Evolutionary conservation across 2,888 invertebrate genomes (phyloP), one percentile per base, ranked within the genome.

Genomic region (Patella depressa): DNA sequence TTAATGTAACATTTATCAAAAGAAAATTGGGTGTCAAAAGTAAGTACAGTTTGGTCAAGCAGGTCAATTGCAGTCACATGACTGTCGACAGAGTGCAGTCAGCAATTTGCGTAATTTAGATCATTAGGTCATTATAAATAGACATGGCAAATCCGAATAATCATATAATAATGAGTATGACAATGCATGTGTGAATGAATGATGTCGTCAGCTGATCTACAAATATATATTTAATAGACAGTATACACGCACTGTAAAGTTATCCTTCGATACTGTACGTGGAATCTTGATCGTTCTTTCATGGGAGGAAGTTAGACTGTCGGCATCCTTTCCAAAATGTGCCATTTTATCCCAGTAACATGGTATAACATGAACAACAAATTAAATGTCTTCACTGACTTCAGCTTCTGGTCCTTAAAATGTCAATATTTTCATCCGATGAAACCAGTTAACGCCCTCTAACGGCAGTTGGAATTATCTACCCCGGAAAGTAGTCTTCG

Each of bases 241-340:
- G 29, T 29, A 34, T 57, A 69, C 17, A 76, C 75, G 73, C 81
- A 90, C 90, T 78, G 90, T 90, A 80, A 85, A 88, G 34, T 86
- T 88, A 72, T 90, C 90, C n/a, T 79, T 81, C 11, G 85, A 83
- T 78, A 89, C 89, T 4, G 88, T 83, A n/a, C 82, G 80, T 7
- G 83, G 80, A 19, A 89, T 89, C 73, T 85, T 85, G 53, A 89
- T 84, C 19, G 87, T 86, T 78, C 86, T 83, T 11, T 45, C 45
- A 45, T 45, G 45, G 45, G 85, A 84, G 24, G 88, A 85, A 72
- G 83, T 87, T 74, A 88, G 86, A 76, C 85, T 86, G 57, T 88
- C 88, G 17, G 87, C 69, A 83, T 88, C 87, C 82, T 87, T 88
- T 17, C 87, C 87, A 84, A 89, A 89, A 72, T 89, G 87, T 69